Percentiles rank a stretch among this genome's conserved stretches.
phyloP scores from a whole-genome alignment of 2,797 vertebrate species.

The Nasua narica region DNA sequence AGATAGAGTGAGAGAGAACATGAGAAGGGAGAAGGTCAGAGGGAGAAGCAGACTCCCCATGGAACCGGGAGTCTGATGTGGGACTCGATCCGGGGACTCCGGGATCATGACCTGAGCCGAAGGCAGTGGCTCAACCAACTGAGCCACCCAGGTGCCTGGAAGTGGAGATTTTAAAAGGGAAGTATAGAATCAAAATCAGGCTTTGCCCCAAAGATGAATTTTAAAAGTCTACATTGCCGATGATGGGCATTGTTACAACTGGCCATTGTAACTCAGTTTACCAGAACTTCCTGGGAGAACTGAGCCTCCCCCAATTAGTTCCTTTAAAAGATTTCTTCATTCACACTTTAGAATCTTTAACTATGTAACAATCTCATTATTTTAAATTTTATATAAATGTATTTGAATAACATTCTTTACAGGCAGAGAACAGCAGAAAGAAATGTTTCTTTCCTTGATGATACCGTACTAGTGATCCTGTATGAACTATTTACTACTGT shows the following conservation, averaged over 20 bases:
- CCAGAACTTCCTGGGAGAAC: not conserved
- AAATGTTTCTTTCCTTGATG: conserved; percentile 15
- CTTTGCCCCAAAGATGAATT: conserved; percentile 38
- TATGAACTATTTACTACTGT: not conserved
- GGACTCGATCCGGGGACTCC: no score
- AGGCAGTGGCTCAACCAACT: no score
- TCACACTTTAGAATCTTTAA: conserved; percentile 33
- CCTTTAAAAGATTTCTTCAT: not conserved
- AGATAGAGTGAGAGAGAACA: no score
- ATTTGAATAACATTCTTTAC: not conserved
- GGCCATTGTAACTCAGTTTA: not conserved
- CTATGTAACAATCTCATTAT: not conserved
- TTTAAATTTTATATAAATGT: not conserved
- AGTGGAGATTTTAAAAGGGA: conserved; percentile 13
- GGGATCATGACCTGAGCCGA: no score
- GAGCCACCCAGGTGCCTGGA: no score
- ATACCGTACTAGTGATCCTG: not conserved
- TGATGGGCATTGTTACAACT: not conserved
- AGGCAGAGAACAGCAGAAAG: conserved; percentile 8
- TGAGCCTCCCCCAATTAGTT: not conserved
- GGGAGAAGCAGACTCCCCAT: no score
- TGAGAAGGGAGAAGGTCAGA: no score
- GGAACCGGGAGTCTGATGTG: no score
- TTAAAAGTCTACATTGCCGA: conserved; percentile 18
- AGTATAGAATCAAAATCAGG: not conserved